Base-by-base conservation (phyloP, 2,113 vertebrate species). In the Poeciliopsis retropinna region DNA sequence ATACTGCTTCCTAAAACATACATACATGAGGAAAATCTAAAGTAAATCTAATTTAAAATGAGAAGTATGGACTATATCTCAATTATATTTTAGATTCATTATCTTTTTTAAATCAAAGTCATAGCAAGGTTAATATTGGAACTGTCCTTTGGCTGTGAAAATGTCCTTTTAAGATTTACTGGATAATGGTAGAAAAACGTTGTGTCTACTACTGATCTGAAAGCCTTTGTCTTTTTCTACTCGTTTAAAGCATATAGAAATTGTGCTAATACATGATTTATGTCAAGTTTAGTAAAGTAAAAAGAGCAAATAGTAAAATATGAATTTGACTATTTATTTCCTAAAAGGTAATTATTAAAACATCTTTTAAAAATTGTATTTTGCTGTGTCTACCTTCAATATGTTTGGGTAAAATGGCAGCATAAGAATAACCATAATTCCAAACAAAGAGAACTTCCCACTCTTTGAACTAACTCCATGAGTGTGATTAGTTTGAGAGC, bases 371-470 rank as follows among this genome's bases (percentile, higher is more conserved):
- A 37, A 12, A 12, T 57, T 0, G n/a, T 25, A 25, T 54, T n/a
- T 57, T 57, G 22, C 51, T n/a, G 10, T 10, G 1, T 54, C 47
- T 54, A 22, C 22, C 8, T 25, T 8, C 8, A 54, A 19, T 15
- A 1, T 32, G 19, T 4, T 31, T 32, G 7, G 4, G 11, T 6
- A 10, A 63, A 30, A 31, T 3, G 19, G 29, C 61, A 64, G 31
- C 31, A 5, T 41, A 6, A 28, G 4, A 37, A 61, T 17, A 1
- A n/a, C 30, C 31, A 3, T 1, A 70, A 17, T 72, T 14, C 25
- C 19, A 39, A 75, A 39, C 64, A 57, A 44, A 75, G 54, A 25
- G 12, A 88, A 84, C 74, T 79, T 85, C 64, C 27, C 19, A 31
- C 60, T 64, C 14, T 28, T 37, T 57, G 19, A 57, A 44, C 76